Evolutionary conservation across 1,140 invertebrate species (phyloP).

Genomic region (Zaprionus ornatus): DNA sequence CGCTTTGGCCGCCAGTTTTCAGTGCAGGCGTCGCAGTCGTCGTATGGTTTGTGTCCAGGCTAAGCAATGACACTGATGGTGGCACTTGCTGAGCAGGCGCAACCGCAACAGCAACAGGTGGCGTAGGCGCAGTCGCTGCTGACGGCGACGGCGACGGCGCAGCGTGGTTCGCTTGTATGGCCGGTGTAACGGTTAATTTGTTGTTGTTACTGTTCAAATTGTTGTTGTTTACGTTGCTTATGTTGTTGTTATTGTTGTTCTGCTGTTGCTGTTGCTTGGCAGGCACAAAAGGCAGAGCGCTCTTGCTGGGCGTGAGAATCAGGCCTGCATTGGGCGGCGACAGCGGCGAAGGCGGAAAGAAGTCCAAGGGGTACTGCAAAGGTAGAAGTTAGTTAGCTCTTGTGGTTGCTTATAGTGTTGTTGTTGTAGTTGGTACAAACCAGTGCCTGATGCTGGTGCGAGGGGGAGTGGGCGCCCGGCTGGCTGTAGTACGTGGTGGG

Average conservation of each 20-base stretch:
- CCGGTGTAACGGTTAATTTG: slow-evolving; percentile 13
- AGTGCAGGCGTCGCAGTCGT: slow-evolving; percentile 34
- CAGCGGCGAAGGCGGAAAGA: slow-evolving; percentile 66
- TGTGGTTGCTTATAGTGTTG: neutral
- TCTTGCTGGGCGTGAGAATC: slow-evolving; percentile 71
- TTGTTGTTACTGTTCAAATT: slow-evolving; percentile 13
- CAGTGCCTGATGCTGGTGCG: slow-evolving; percentile 84
- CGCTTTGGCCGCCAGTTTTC: slow-evolving; percentile 46
- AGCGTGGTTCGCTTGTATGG: slow-evolving; percentile 9
- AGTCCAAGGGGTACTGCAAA: slow-evolving; percentile 74
- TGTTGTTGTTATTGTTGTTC: slow-evolving; percentile 34
- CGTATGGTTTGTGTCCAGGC: slow-evolving; percentile 66
- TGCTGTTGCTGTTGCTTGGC: slow-evolving; percentile 48
- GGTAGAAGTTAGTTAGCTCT: neutral
- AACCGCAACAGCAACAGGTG: neutral
- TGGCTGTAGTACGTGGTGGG: slow-evolving; percentile 92
- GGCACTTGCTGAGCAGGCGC: slow-evolving; percentile 21
- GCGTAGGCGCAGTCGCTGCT: neutral
- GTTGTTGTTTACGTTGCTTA: too few relatives aligned
- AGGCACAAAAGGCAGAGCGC: slow-evolving; percentile 64
- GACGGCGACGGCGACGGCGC: slow-evolving; percentile 5
- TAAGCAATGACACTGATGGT: slow-evolving; percentile 44
- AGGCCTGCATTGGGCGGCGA: slow-evolving; percentile 66
- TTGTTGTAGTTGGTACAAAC: slow-evolving; percentile 54
- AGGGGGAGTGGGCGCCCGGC: slow-evolving; percentile 85